Percentiles rank a stretch among this genome's conserved stretches.
phyloP scores from a whole-genome alignment of 1,140 invertebrate genomes.

The Ceratina japonica region DNA sequence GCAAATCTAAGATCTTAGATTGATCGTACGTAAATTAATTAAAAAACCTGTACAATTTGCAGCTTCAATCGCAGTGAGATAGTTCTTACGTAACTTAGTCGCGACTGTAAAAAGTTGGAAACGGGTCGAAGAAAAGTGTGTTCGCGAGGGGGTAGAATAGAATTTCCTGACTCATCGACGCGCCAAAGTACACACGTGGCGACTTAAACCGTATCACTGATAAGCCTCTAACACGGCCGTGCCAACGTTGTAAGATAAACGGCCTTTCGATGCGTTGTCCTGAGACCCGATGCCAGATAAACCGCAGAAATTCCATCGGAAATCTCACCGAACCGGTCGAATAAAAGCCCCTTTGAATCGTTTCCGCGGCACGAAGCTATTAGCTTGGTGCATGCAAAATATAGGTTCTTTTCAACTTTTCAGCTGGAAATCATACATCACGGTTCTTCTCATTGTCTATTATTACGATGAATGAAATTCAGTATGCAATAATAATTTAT shows the following conservation, averaged over 20 bases:
- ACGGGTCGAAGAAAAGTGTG: slow-evolving; percentile 16
- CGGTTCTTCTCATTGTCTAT: too few species aligned
- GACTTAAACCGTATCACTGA: slow-evolving; percentile 28
- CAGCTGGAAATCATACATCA: too few species aligned
- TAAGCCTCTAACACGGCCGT: slow-evolving; percentile 21
- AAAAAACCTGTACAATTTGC: too few species aligned
- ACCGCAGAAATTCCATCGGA: slow-evolving; percentile 17
- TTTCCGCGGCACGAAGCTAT: neutral
- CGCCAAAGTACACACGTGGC: slow-evolving; percentile 18
- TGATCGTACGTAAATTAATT: too few species aligned
- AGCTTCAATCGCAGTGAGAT: neutral
- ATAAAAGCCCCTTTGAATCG: neutral
- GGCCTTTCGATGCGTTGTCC: slow-evolving; percentile 34
- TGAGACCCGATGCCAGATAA: neutral
- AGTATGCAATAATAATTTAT: too few species aligned
- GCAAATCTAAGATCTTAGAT: too few species aligned
- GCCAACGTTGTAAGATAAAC: slow-evolving; percentile 19
- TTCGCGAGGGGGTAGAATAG: slow-evolving; percentile 12
- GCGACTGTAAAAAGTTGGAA: neutral
- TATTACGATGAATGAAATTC: too few species aligned
- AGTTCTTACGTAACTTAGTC: neutral
- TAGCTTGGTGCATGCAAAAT: too few species aligned
- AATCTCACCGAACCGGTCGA: neutral
- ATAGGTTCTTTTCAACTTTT: too few species aligned
- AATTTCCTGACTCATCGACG: slow-evolving; percentile 29